phyloP scores from a whole-genome alignment of 2,113 vertebrate species.

The Himantopus leucocephalus region DNA sequence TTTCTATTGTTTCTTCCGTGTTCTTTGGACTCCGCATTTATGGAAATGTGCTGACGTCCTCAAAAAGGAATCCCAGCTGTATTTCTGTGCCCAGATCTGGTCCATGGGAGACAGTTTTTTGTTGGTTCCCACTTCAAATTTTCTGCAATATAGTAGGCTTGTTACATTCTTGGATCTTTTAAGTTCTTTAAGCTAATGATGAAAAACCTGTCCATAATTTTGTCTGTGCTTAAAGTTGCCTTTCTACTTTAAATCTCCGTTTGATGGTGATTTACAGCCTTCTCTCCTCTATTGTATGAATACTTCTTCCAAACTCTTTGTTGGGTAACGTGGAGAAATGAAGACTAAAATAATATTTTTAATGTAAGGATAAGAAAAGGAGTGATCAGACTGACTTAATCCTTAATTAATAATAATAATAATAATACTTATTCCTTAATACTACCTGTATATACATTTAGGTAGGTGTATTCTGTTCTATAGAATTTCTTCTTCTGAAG shows the following conservation, averaged over 20 bases:
- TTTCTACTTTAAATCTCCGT: background rate
- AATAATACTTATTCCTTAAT: too few species aligned
- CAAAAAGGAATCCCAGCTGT: background rate
- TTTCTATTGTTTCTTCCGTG: background rate
- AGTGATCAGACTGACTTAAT: background rate
- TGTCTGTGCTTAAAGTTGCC: background rate
- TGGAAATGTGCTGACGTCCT: background rate
- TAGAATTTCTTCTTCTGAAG: background rate
- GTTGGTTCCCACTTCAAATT: background rate
- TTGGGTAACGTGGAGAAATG: background rate
- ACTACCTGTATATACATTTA: background rate
- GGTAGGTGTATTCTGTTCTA: fast-evolving
- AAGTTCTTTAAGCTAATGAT: background rate
- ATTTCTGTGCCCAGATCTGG: background rate
- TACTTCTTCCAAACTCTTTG: background rate
- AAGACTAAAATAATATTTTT: background rate
- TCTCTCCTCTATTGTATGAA: background rate
- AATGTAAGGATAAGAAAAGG: background rate
- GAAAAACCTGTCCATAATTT: background rate
- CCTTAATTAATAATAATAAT: background rate
- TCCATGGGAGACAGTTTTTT: background rate
- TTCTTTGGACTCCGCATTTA: background rate
- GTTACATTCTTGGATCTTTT: background rate
- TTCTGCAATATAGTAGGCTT: background rate
- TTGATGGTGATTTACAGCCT: background rate